Evolutionary conservation across 2,888 invertebrate species (phyloP).

Genomic region (Drosophila bunnanda): DNA sequence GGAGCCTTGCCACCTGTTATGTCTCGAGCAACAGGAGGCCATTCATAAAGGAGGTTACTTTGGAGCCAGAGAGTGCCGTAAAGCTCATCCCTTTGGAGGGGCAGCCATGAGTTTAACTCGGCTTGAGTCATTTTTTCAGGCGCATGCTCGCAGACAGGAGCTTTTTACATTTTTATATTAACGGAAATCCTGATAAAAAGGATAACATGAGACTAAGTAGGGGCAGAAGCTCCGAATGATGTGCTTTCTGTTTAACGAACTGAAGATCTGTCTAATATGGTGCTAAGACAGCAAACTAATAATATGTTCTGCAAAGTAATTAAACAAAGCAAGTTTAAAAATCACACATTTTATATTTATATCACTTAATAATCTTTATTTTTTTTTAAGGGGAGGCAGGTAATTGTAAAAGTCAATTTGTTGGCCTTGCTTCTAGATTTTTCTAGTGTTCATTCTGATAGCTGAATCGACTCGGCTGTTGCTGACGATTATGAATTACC

Average conservation of each 20-base stretch:
- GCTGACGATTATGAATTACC: not conserved
- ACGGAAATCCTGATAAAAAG: not conserved
- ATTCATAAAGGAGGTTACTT: constrained; percentile 63
- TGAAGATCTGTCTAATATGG: constrained; percentile 4
- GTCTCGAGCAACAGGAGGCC: constrained; percentile 81
- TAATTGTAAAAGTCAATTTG: not conserved
- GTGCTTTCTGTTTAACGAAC: constrained; percentile 2
- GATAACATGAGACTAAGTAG: not conserved
- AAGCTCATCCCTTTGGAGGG: not conserved
- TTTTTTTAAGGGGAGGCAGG: not conserved
- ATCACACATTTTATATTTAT: not conserved
- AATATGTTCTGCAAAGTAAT: too few species aligned
- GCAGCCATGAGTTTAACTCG: constrained; percentile 6
- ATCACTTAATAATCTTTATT: not conserved
- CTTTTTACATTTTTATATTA: constrained; percentile 2
- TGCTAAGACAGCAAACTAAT: not conserved
- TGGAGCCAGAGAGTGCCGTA: constrained; percentile 35
- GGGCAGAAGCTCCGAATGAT: not conserved
- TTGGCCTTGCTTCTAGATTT: not conserved
- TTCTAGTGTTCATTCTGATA: not conserved
- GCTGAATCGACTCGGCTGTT: not conserved
- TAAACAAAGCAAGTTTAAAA: too few species aligned
- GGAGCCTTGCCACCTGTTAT: constrained; percentile 82
- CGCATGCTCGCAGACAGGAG: constrained; percentile 33
- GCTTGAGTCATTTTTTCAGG: constrained; percentile 16